Evolutionary conservation across 2,797 vertebrate genomes (phyloP), one percentile per base, ranked within the genome.

Genomic region (Pteropus rufus): DNA sequence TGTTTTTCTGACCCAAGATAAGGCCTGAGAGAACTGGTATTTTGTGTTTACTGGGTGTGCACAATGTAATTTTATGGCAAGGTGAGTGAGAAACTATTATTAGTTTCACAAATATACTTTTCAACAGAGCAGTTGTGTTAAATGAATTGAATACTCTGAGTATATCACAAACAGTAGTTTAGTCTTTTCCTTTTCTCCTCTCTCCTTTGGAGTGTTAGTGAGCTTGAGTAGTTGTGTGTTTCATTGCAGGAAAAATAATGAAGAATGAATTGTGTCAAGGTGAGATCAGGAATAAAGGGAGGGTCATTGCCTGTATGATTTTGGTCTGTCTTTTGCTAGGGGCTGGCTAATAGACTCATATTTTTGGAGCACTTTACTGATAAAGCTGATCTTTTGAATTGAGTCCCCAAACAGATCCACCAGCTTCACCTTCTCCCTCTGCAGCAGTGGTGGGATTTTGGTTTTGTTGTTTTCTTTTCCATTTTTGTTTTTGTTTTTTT

Each of bases 1-100:
- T 89, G 58, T 89, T 12, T 15, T 94, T 87, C 95, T 96, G 49
- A 92, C 65, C 95, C 72, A 94, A 31, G 1, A 56, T 80, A 39
- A 4, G 64, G 41, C 29, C 85, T n/a, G 7, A 24, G 44, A 91
- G 86, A 54, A 81, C 89, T 92, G 49, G 0, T 10, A 0, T 34
- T 95, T 79, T 23, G 0, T 67, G 15, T 89, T 95, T 81, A 52
- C 21, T 34, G 56, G n/a, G 19, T 64, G 10, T 80, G 6, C 11
- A 73, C 24, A 26, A 36, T 91, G 21, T 80, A 39, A 91, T 96
- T 79, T 95, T 88, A 87, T 75, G 26, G 31, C 75, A n/a, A 62
- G n/a, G 15, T 56, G 54, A 10, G 31, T 94, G 54, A 7, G 65
- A 81, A 73, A 73, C 39, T 73, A 12, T 72, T 75, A 39, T 56